These are phyloP conservation scores for Lepidochrysops patricia DNA, from an alignment of 2,888 invertebrate species.

Conservation along the genomic window DNA sequence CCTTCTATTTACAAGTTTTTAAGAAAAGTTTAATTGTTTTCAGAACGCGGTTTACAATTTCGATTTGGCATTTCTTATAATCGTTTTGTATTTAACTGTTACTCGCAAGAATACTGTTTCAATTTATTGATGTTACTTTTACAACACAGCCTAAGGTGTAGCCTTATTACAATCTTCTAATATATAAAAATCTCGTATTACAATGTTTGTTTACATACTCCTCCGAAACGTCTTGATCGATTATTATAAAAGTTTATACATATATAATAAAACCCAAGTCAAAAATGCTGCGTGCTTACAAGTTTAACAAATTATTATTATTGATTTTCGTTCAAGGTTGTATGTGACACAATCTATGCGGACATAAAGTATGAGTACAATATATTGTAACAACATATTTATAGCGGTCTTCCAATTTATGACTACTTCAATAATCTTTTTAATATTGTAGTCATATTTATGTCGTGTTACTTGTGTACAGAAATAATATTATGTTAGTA, in stretches of 20 bases:
- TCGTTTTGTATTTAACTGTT: background rate
- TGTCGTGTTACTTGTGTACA: constrained; percentile 15
- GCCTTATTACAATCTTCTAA: too few species aligned
- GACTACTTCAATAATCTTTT: constrained; percentile 23
- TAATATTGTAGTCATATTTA: constrained; percentile 18
- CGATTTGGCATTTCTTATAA: background rate
- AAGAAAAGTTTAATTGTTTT: background rate
- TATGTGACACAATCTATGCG: constrained; percentile 15
- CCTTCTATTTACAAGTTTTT: background rate
- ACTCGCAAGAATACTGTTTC: background rate
- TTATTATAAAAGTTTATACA: too few species aligned
- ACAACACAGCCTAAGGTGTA: background rate
- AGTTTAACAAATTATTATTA: background rate
- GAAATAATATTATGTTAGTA: constrained; percentile 13
- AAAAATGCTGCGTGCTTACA: background rate
- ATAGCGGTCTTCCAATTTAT: constrained; percentile 26
- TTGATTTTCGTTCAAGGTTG: constrained; percentile 6
- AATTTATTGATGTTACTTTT: background rate
- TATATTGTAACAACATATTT: constrained; percentile 24
- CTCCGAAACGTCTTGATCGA: too few species aligned
- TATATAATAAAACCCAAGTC: background rate
- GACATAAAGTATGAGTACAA: constrained; percentile 20
- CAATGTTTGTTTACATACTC: too few species aligned
- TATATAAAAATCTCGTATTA: too few species aligned
- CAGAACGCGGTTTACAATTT: background rate